Evolutionary conservation across 2,113 vertebrate genomes (phyloP).

Genomic region (Corynorhinus townsendii): DNA sequence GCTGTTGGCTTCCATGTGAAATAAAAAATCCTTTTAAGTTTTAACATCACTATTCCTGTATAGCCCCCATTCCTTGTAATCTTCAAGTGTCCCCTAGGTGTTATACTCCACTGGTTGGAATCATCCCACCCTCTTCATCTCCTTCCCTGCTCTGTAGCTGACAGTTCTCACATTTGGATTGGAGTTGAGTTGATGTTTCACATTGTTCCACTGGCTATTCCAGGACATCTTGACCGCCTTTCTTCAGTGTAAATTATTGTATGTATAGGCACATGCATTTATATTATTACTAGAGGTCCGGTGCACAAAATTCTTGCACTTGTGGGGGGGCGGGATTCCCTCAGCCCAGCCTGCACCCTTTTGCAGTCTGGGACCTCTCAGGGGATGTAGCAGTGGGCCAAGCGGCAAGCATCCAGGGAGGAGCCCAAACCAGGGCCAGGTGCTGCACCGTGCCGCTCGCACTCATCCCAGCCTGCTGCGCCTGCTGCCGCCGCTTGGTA

Average conservation of each 20-base stretch:
- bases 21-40: background rate
- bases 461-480: too few species aligned
- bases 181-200: background rate
- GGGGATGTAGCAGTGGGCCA: too few species aligned
- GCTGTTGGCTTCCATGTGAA: background rate
- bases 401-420: too few species aligned
- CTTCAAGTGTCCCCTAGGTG: background rate
- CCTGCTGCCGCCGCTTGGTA: too few species aligned
- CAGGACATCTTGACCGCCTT: background rate
- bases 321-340: too few species aligned
- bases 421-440: too few species aligned
- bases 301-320: too few species aligned
- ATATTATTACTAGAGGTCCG: background rate
- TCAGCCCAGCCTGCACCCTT: too few species aligned
- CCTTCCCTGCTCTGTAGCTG: background rate
- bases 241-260: background rate
- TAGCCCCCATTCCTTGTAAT: background rate
- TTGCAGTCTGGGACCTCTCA: too few species aligned
- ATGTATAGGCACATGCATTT: background rate
- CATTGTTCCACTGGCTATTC: background rate
- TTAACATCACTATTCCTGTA: background rate
- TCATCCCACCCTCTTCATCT: background rate
- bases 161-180: background rate
- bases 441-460: fast-evolving
- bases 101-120: background rate